Evolutionary conservation across 2,113 vertebrate genomes (phyloP).

Genomic region (Pseudorhombus dupliciocellatus): DNA sequence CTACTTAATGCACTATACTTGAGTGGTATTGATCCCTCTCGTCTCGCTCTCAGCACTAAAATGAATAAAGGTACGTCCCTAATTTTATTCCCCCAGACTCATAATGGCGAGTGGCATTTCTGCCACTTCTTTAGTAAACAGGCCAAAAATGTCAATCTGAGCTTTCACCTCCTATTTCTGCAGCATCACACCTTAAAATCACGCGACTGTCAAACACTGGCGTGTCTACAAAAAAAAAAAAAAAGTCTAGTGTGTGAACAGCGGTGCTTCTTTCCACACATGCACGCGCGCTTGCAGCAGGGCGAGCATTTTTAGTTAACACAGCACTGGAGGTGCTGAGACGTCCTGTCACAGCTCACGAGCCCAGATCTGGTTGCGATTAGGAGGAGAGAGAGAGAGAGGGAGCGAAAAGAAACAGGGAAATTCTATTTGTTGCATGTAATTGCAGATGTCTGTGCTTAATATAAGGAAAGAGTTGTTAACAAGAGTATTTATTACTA

Average conservation of each 20-base stretch:
- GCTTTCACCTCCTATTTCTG: not conserved
- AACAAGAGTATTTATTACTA: slow-evolving; percentile 19
- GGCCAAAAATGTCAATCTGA: not conserved
- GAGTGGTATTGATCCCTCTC: not conserved
- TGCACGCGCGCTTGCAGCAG: slow-evolving; percentile 30
- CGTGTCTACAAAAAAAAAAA: not conserved
- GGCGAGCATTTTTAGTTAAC: slow-evolving; percentile 17
- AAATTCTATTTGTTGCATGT: slow-evolving; percentile 33
- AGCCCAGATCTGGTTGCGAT: slow-evolving; percentile 28
- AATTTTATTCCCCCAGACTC: not conserved
- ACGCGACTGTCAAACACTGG: not conserved
- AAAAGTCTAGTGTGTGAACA: too few species aligned
- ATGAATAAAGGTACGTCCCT: not conserved
- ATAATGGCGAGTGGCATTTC: not conserved
- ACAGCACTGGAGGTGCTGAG: slow-evolving; percentile 23
- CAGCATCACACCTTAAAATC: not conserved
- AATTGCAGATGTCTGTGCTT: slow-evolving; percentile 30
- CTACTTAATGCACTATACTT: not conserved
- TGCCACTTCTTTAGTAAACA: not conserved
- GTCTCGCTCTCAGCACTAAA: not conserved
- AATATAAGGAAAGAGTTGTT: slow-evolving; percentile 20
- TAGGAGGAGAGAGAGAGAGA: not conserved
- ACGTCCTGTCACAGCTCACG: slow-evolving; percentile 23
- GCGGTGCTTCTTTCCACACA: not conserved
- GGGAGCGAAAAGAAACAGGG: slow-evolving; percentile 13